phyloP scores from a whole-genome alignment of 1,140 invertebrate species.

The Heliconius himera region DNA sequence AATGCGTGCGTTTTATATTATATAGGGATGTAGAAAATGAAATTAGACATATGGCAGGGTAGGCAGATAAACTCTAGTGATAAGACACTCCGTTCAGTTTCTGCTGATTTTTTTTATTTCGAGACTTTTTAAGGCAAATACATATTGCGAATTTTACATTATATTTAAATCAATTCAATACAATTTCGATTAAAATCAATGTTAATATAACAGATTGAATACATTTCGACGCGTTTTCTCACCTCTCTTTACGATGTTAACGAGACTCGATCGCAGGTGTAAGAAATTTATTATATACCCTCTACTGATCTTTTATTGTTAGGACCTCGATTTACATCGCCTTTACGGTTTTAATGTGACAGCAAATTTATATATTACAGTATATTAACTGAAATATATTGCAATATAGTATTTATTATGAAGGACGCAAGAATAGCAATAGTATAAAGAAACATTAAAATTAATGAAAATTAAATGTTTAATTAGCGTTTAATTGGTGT shows the following conservation, averaged over 20 bases:
- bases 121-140: too few species aligned
- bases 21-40: too few species aligned
- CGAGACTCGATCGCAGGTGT: slow-evolving; percentile 26
- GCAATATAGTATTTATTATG: neutral
- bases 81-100: too few species aligned
- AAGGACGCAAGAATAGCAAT: neutral
- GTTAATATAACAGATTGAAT: neutral
- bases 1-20: too few species aligned
- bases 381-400: neutral
- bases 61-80: too few species aligned
- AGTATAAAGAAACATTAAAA: too few species aligned
- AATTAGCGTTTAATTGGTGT: neutral
- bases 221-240: slow-evolving; percentile 7
- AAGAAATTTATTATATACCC: slow-evolving; percentile 27
- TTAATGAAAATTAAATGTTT: neutral
- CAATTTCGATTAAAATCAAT: neutral
- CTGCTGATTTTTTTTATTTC: too few species aligned
- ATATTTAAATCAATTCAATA: neutral
- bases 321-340: neutral
- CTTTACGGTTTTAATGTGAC: neutral
- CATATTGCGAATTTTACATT: too few species aligned
- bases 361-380: neutral
- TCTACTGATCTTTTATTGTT: slow-evolving; percentile 29
- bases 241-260: slow-evolving; percentile 18
- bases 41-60: too few species aligned